These are phyloP conservation scores for Arge pagana DNA, from an alignment of 2,888 invertebrate genomes.

Conservation along the genomic window DNA sequence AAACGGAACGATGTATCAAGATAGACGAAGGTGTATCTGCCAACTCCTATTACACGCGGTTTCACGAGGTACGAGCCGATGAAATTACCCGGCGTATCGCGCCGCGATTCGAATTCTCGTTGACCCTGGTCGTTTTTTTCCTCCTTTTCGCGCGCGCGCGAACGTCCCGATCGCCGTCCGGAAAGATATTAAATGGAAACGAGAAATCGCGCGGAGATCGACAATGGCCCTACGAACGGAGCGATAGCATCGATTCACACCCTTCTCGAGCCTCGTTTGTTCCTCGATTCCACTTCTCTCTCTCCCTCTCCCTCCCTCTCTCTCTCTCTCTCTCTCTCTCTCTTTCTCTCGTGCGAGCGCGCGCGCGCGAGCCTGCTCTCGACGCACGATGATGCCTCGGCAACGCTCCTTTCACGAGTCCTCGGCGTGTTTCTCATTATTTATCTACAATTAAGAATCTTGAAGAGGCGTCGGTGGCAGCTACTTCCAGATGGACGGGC, in stretches of 20 bases:
- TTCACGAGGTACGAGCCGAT: slow-evolving; percentile 5
- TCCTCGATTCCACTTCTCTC: slow-evolving; percentile 1
- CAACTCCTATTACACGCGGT: slow-evolving; percentile 3
- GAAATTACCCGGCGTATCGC: slow-evolving; percentile 10
- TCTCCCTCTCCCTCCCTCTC: slow-evolving; percentile 1
- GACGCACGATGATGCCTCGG: neutral
- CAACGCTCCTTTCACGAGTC: slow-evolving; percentile 31
- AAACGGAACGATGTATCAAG: slow-evolving; percentile 4
- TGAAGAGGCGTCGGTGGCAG: slow-evolving; percentile 20
- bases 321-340: slow-evolving; percentile 1
- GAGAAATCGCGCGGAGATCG: slow-evolving; percentile 7
- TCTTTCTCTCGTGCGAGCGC: neutral
- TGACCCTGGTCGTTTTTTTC: neutral
- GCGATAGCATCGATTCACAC: slow-evolving; percentile 8
- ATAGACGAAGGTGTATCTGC: neutral
- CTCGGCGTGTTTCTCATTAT: slow-evolving; percentile 35
- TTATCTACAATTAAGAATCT: slow-evolving; percentile 41
- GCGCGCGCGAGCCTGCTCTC: too few relatives aligned
- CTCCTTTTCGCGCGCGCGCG: neutral
- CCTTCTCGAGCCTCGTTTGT: slow-evolving; percentile 7
- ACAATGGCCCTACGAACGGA: slow-evolving; percentile 8
- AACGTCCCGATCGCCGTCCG: neutral
- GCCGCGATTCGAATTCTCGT: neutral
- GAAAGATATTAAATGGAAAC: slow-evolving; percentile 4
- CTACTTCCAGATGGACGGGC: slow-evolving; percentile 9